phyloP scores from a whole-genome alignment of 2,888 invertebrate species.

The Brachypterus glaber region DNA sequence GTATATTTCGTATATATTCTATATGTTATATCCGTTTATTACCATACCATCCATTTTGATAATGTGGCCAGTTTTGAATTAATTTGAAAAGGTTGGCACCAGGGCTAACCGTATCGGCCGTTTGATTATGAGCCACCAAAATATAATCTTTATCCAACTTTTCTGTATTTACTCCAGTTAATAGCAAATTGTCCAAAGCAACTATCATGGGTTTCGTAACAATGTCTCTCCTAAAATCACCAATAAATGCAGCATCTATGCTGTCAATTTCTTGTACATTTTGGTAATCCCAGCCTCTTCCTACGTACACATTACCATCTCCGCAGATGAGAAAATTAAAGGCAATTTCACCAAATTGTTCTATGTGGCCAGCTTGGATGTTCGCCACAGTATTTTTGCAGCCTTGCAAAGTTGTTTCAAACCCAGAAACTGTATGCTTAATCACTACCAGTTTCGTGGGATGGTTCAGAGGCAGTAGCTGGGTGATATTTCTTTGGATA shows the following conservation, averaged over 20 bases:
- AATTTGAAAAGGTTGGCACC: constrained; percentile 42
- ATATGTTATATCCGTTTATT: too few species aligned
- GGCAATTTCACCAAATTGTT: constrained; percentile 41
- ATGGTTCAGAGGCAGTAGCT: too few species aligned
- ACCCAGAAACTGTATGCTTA: constrained; percentile 44
- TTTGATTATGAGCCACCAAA: constrained; percentile 47
- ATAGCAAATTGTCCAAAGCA: constrained; percentile 27
- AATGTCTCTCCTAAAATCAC: constrained; percentile 40
- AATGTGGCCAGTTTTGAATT: constrained; percentile 45
- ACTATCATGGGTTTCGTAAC: constrained; percentile 40
- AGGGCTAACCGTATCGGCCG: constrained; percentile 41
- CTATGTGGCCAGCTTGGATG: constrained; percentile 42
- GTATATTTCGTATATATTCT: too few species aligned
- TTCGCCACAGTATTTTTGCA: constrained; percentile 42
- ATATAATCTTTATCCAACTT: constrained; percentile 41
- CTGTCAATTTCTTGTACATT: constrained; percentile 44
- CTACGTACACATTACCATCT: constrained; percentile 47
- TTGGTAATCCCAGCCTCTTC: constrained; percentile 44
- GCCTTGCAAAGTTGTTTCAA: constrained; percentile 37
- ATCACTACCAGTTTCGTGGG: too few species aligned
- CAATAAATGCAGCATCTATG: constrained; percentile 44
- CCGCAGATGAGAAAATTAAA: constrained; percentile 46
- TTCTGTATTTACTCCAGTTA: background rate
- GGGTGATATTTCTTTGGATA: too few species aligned
- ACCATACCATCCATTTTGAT: too few species aligned